Evolutionary conservation across 2,113 vertebrate species (phyloP).

Genomic region (Equus quagga): DNA sequence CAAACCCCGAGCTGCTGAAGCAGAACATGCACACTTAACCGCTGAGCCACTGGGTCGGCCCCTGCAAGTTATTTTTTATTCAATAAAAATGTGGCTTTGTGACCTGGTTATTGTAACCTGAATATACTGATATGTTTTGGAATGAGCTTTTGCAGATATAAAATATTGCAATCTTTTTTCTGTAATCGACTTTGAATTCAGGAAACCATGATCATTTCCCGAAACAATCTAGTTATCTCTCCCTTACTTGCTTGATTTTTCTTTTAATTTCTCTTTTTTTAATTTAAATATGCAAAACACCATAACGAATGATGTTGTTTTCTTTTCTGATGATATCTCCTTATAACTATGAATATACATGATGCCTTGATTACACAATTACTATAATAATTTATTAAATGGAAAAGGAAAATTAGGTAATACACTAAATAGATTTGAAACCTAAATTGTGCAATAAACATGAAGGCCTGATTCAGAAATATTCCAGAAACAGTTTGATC

Average conservation of each 20-base stretch:
- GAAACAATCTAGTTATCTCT: not conserved
- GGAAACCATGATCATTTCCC: not conserved
- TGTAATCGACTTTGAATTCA: conserved; percentile 1
- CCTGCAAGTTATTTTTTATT: conserved; percentile 20
- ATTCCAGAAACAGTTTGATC: not conserved
- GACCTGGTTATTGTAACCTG: not conserved
- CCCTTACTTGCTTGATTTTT: not conserved
- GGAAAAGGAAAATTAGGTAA: not conserved
- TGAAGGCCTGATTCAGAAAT: not conserved
- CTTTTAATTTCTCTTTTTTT: not conserved
- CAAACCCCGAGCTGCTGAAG: no score
- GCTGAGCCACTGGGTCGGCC: no score
- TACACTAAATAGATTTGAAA: not conserved
- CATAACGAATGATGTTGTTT: not conserved
- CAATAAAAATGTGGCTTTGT: conserved; percentile 46
- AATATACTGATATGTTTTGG: not conserved
- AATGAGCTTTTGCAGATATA: conserved; percentile 14
- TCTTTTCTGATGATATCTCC: not conserved
- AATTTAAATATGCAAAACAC: conserved; percentile 25
- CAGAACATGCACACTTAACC: no score
- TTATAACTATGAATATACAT: not conserved
- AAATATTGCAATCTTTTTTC: conserved; percentile 22
- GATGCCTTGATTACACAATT: not conserved
- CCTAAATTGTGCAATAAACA: not conserved
- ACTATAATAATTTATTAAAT: not conserved